Base-by-base conservation (phyloP, 1,140 invertebrate species). In the Euschistus heros region DNA sequence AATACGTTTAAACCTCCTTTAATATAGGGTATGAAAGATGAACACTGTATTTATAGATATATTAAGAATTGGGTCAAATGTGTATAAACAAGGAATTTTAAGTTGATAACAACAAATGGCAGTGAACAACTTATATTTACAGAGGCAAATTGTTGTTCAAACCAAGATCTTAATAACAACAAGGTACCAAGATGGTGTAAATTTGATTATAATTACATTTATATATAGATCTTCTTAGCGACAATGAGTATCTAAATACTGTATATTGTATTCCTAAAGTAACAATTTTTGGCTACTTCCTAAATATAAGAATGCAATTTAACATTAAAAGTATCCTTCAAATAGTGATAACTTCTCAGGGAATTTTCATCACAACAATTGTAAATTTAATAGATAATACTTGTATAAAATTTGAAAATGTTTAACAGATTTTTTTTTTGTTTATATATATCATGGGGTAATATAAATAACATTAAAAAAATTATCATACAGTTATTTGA, bases 261-360 rank as follows among this genome's bases (percentile, higher is more conserved):
- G 46, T 50, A 46, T 46, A 54, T 59, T 42, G 33, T 46, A 57
- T 66, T 60, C 33, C 42, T 62, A 50, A 66, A 59, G 5, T 66
- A 50, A 47, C 59, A 61, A 66, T 52, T 62, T 66, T 37, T 66
- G 57, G 61, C 65, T 66, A 66, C 47, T 66, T 61, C 54, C 64
- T 65, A 65, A 55, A 27, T 33, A 63, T 47, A 52, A 63, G 42
- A 27, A 63, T 50, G 44, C 44, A 26, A 63, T 52, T 30, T 47
- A 30, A 63, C 62, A 52, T 50, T 30, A 63, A 50, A 63, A 50
- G 26, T 30, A 63, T 63, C 17, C 18, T 63, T 44, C 62, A 30
- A 46, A 15, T 63, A 50, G 44, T 52, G 62, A 63, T 50, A 63
- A 50, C 62, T 63, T 63, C 47, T 63, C 26, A 63, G 47, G 62